These are phyloP conservation scores for Hippocampus comes DNA, from an alignment of 2,113 vertebrate species.

Conservation along the genomic window DNA sequence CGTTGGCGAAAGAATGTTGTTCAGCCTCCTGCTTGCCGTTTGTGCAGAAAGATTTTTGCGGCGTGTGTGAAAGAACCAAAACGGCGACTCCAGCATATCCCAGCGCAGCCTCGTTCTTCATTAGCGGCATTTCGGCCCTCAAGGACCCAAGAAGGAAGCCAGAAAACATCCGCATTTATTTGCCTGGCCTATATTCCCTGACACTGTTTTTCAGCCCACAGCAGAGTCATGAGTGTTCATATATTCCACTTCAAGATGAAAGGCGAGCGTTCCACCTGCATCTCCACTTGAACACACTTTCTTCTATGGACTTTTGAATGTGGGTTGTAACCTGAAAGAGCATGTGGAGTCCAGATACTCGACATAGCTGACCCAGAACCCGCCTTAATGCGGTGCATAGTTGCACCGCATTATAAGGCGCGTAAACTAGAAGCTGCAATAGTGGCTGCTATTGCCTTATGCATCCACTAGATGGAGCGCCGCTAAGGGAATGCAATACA, in stretches of 20 bases:
- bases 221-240: slow-evolving; percentile 45
- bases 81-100: slow-evolving; percentile 2
- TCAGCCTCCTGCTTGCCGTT: not conserved
- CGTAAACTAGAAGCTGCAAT: too few species aligned
- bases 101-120: slow-evolving; percentile 20
- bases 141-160: slow-evolving; percentile 15
- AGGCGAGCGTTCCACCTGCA: slow-evolving; percentile 31
- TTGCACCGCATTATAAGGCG: too few species aligned
- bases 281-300: not conserved
- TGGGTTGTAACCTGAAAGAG: not conserved
- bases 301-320: not conserved
- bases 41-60: not conserved
- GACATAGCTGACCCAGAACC: too few species aligned
- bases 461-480: too few species aligned
- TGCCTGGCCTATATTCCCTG: slow-evolving; percentile 37
- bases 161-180: slow-evolving; percentile 32
- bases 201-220: slow-evolving; percentile 44
- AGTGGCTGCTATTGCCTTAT: too few species aligned
- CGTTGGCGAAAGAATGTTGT: slow-evolving; percentile 12
- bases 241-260: slow-evolving; percentile 66
- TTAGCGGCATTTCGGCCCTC: slow-evolving; percentile 38
- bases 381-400: too few species aligned
- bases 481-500: too few species aligned
- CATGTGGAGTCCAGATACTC: not conserved
- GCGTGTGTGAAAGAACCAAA: not conserved